phyloP scores from a whole-genome alignment of 2,888 invertebrate genomes.

The Frankliniella intonsa region DNA sequence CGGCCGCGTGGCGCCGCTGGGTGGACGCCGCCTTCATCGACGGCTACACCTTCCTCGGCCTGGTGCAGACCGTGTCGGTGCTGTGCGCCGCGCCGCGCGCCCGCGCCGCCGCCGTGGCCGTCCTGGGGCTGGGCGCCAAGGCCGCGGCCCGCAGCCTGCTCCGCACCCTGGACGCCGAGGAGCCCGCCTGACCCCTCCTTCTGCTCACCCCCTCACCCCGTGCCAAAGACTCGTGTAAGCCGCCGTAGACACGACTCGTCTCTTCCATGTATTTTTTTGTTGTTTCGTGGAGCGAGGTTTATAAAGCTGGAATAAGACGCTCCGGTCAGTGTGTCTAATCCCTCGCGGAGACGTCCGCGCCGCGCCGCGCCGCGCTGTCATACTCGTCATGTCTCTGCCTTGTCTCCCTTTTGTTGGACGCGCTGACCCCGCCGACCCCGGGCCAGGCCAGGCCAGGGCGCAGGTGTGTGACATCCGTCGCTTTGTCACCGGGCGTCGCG shows the following conservation, averaged over 20 bases:
- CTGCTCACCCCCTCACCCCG: no score
- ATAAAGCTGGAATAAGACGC: no score
- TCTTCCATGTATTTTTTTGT: no score
- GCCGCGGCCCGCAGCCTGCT: not conserved
- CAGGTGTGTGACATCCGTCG: not conserved
- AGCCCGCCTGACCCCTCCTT: no score
- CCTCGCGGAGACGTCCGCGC: no score
- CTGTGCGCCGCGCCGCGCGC: not conserved
- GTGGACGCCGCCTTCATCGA: constrained; percentile 10
- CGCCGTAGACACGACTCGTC: no score
- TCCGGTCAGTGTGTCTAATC: no score
- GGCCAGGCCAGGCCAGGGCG: not conserved
- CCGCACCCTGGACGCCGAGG: not conserved
- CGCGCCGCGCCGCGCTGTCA: not conserved
- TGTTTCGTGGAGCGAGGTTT: no score
- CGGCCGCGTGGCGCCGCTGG: not conserved
- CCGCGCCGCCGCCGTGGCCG: not conserved
- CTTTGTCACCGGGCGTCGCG: not conserved
- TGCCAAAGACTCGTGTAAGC: no score
- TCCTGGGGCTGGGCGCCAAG: constrained; percentile 9
- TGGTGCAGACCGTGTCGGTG: constrained; percentile 15
- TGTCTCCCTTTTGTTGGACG: not conserved
- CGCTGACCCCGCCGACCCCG: not conserved
- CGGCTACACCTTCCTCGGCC: constrained; percentile 13
- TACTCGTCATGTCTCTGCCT: not conserved